A percentile compares a stretch with the other conserved stretches of the same genome.
Conservation (phyloP, 2,888 invertebrate species). For the Octodonta nipae region DNA sequence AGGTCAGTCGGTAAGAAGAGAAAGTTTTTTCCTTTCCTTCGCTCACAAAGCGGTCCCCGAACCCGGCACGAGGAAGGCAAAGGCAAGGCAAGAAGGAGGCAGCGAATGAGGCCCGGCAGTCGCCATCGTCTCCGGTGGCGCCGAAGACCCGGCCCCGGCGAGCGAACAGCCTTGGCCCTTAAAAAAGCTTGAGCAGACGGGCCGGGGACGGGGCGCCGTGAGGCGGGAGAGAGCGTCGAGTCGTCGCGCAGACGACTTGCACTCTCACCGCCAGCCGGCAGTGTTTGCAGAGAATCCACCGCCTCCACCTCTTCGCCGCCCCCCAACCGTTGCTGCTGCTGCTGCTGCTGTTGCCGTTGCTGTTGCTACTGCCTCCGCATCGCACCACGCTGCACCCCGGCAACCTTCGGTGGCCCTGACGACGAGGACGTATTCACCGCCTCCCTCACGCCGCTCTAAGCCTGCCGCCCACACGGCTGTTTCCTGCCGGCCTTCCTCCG, state of each 20-base stretch:
- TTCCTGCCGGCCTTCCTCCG: constrained; percentile 18
- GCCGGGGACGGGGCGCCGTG: constrained; percentile 18
- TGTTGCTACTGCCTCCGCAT: too few species aligned
- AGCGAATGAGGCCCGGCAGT: constrained; percentile 4
- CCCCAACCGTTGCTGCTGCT: too few species aligned
- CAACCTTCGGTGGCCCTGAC: constrained; percentile 22
- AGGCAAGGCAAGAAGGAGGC: neutral
- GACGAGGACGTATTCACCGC: constrained; percentile 15
- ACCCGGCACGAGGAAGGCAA: neutral
- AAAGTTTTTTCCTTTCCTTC: too few species aligned
- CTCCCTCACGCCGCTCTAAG: too few species aligned
- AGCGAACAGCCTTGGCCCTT: constrained; percentile 1
- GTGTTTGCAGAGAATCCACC: too few species aligned
- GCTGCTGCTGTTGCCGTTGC: too few species aligned
- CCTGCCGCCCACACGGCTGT: constrained; percentile 10
- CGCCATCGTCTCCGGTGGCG: constrained; percentile 17
- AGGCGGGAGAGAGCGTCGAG: constrained; percentile 34
- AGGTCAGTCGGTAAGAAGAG: too few species aligned
- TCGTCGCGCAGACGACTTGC: constrained; percentile 41
- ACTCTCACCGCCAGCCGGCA: constrained; percentile 34
- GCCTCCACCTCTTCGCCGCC: constrained; percentile 26
- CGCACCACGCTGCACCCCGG: too few species aligned
- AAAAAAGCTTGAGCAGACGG: constrained; percentile 18
- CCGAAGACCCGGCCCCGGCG: constrained; percentile 8
- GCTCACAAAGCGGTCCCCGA: too few species aligned